A percentile compares a stretch with the other conserved stretches of the same genome.
phyloP scores from a whole-genome alignment of 2,797 vertebrate genomes.

The Macrochelys suwanniensis region DNA sequence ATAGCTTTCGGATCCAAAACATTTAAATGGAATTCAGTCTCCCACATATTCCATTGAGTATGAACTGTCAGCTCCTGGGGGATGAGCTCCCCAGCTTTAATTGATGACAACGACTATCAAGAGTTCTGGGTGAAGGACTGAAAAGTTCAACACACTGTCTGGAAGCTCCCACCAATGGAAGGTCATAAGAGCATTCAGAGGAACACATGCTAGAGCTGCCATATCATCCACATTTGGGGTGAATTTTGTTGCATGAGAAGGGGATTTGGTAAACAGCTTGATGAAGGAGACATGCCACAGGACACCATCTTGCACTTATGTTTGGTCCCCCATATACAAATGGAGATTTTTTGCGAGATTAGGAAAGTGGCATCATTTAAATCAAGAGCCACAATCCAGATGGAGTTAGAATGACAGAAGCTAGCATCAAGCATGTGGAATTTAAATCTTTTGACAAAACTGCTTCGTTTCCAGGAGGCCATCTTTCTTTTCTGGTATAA shows the following conservation, averaged over 20 bases:
- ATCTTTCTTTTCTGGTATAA: background rate
- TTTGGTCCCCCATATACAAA: background rate
- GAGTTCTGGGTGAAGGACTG: background rate
- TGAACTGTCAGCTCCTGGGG: background rate
- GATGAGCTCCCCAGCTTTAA: background rate
- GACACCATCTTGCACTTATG: background rate
- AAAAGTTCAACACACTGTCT: background rate
- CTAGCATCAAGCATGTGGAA: background rate
- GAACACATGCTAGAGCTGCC: background rate
- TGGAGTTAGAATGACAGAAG: background rate
- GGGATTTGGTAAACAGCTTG: background rate
- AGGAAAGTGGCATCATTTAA: background rate
- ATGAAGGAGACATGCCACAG: background rate
- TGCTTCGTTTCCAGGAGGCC: background rate
- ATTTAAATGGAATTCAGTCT: background rate
- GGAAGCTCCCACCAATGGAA: background rate
- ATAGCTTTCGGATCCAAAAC: background rate
- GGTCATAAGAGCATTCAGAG: background rate
- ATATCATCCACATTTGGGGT: background rate
- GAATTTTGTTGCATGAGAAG: background rate
- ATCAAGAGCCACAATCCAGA: background rate
- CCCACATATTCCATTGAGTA: background rate
- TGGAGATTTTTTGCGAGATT: background rate
- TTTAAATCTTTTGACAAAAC: background rate
- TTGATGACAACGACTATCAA: background rate